Conservation (phyloP, 2,888 invertebrate genomes). For the Lasioglossum zephyrum region DNA sequence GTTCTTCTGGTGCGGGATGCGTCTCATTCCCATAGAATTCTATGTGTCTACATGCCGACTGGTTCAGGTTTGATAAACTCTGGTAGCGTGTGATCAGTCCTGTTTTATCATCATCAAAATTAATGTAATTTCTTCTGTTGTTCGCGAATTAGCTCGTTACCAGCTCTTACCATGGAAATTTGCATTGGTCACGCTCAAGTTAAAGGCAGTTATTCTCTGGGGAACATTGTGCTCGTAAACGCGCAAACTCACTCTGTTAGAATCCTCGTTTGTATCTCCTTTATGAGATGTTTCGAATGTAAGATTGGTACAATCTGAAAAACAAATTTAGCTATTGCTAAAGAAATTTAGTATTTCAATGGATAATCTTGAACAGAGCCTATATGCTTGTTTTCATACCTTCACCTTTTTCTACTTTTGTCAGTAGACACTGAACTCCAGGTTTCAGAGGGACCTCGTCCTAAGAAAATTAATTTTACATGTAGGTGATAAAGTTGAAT, state of each 20-base stretch:
- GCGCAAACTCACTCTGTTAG: slow-evolving; percentile 72
- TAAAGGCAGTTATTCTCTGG: slow-evolving; percentile 77
- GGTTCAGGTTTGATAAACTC: slow-evolving; percentile 66
- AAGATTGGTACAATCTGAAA: slow-evolving; percentile 73
- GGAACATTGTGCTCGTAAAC: slow-evolving; percentile 71
- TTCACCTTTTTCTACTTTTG: slow-evolving; percentile 67
- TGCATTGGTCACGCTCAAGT: slow-evolving; percentile 75
- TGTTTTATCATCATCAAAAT: slow-evolving; percentile 40
- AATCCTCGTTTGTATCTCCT: slow-evolving; percentile 57
- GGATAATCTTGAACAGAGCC: neutral
- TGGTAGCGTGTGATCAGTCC: slow-evolving; percentile 78
- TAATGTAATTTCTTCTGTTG: neutral
- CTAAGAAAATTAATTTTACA: slow-evolving; percentile 37
- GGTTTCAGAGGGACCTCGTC: neutral
- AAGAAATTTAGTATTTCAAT: neutral
- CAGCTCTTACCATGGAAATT: slow-evolving; percentile 76
- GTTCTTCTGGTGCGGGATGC: slow-evolving; percentile 55
- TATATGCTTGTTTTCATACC: slow-evolving; percentile 64
- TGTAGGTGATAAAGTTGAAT: neutral
- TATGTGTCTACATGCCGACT: slow-evolving; percentile 74
- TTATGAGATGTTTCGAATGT: slow-evolving; percentile 72
- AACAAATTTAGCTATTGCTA: neutral
- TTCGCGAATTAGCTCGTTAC: neutral
- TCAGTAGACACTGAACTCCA: slow-evolving; percentile 69
- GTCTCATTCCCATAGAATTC: slow-evolving; percentile 65